These are phyloP conservation scores for Drosophila insularis DNA, from an alignment of 1,140 invertebrate species.

Conservation along the genomic window DNA sequence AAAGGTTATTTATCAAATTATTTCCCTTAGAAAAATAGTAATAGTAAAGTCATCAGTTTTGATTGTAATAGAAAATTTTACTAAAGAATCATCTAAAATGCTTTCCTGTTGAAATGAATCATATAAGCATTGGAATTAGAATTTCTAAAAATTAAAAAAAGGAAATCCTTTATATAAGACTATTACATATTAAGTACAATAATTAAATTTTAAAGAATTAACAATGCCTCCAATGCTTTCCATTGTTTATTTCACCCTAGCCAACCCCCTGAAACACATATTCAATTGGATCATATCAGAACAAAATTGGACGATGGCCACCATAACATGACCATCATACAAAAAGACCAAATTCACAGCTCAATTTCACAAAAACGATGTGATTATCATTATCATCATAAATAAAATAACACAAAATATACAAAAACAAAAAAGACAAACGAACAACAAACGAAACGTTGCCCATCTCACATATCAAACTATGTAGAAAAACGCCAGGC, in stretches of 20 bases:
- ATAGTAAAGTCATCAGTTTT: too few species aligned
- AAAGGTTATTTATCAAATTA: too few species aligned
- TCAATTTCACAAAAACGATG: constrained; percentile 62
- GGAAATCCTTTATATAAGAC: too few species aligned
- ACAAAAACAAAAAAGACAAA: not conserved
- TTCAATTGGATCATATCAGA: constrained; percentile 39
- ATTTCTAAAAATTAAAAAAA: too few species aligned
- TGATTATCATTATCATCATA: constrained; percentile 58
- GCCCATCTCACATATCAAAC: constrained; percentile 55
- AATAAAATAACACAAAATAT: not conserved
- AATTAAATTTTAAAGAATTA: not conserved
- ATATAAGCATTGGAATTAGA: too few species aligned
- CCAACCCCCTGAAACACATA: constrained; percentile 20
- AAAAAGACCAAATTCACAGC: constrained; percentile 48
- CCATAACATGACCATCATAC: constrained; percentile 12
- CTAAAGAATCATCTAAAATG: too few species aligned
- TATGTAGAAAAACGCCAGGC: constrained; percentile 70
- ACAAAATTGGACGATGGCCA: not conserved
- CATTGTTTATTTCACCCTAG: too few species aligned
- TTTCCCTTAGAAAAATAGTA: too few species aligned
- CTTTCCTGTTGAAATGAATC: too few species aligned
- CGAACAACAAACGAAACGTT: constrained; percentile 5
- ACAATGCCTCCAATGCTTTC: too few species aligned
- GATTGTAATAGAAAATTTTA: too few species aligned
- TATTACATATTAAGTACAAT: too few species aligned